phyloP scores from a whole-genome alignment of 23 tunicate species.

The Trididemnum miniatum region DNA sequence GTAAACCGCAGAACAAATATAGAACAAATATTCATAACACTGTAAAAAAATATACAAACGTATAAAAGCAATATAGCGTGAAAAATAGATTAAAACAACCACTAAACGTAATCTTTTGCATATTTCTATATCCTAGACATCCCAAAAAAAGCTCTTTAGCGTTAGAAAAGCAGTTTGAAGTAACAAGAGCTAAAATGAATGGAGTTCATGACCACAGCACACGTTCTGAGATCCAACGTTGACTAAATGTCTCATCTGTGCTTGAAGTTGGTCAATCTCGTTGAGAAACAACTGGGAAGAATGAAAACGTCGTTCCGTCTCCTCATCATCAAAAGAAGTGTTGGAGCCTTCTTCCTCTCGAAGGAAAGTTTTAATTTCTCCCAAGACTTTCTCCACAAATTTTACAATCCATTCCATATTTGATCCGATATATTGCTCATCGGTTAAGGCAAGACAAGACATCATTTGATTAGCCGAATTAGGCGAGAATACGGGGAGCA shows the following conservation, averaged over 20 bases:
- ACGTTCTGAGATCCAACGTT: neutral
- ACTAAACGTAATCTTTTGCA: too few species aligned
- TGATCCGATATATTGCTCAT: neutral
- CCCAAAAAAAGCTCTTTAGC: too few species aligned
- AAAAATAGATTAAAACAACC: too few species aligned
- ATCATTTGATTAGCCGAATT: too few species aligned
- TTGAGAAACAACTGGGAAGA: conserved; percentile 9
- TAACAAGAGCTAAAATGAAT: too few species aligned
- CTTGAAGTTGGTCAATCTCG: conserved; percentile 41
- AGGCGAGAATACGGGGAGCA: conserved; percentile 25
- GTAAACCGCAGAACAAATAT: too few species aligned
- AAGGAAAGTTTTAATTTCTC: neutral
- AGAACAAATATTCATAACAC: too few species aligned
- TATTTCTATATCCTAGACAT: too few species aligned
- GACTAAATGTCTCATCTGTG: conserved; percentile 18
- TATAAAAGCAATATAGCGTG: too few species aligned
- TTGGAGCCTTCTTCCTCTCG: neutral
- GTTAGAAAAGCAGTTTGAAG: too few species aligned
- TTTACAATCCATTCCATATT: neutral
- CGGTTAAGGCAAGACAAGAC: neutral
- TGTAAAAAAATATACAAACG: too few species aligned
- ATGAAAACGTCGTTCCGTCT: neutral
- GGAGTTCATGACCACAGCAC: conserved; percentile 3
- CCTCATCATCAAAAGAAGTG: neutral
- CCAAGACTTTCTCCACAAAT: neutral